phyloP scores from a whole-genome alignment of 53 echinoderm and acorn worm species.

The Temnopleurus reevesii region DNA sequence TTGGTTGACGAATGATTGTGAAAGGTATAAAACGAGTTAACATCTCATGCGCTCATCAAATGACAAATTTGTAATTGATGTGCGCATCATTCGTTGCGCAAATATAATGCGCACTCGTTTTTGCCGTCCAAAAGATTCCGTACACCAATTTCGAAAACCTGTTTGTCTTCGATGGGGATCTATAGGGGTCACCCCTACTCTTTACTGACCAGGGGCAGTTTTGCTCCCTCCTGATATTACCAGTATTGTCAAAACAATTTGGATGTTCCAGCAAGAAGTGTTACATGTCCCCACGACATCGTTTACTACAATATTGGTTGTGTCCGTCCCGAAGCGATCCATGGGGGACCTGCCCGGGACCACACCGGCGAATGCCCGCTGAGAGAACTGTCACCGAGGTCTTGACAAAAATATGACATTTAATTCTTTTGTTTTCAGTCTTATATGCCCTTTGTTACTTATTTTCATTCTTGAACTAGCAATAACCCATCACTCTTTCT shows the following conservation, averaged over 20 bases:
- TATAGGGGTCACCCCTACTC: constrained; percentile 6
- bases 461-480: no score
- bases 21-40: no score
- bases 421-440: no score
- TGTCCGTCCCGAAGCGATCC: constrained; percentile 33
- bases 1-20: no score
- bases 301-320: constrained; percentile 12
- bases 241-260: constrained; percentile 52
- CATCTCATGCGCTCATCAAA: no score
- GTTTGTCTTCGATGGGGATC: neutral
- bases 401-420: neutral
- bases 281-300: constrained; percentile 30
- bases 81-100: no score
- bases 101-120: no score
- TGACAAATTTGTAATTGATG: no score
- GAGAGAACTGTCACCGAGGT: neutral
- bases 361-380: constrained; percentile 12
- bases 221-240: constrained; percentile 34
- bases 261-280: constrained; percentile 32
- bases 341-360: neutral
- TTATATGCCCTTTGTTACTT: no score
- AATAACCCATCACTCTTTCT: no score
- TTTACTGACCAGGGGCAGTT: neutral
- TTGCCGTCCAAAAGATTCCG: no score
- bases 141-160: neutral